These are phyloP conservation scores for Porphyrio hochstetteri DNA, from an alignment of 2,113 vertebrate genomes.

Conservation along the genomic window DNA sequence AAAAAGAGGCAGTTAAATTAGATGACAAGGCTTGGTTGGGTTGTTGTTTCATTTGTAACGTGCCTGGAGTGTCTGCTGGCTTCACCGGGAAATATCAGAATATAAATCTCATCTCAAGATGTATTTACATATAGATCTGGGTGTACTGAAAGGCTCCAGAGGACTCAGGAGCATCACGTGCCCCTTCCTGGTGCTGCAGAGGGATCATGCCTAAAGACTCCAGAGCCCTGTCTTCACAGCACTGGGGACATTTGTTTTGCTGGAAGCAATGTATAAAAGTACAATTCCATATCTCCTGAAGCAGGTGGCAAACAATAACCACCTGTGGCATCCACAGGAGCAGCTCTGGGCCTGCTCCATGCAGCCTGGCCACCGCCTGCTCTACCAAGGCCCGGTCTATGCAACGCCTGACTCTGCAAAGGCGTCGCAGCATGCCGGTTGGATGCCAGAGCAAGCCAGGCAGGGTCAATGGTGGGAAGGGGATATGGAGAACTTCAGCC, in stretches of 20 bases:
- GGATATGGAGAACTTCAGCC: neutral
- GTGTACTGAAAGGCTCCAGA: neutral
- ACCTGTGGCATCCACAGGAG: neutral
- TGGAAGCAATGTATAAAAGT: neutral
- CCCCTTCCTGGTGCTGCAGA: neutral
- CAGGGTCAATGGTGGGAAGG: neutral
- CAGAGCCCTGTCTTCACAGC: neutral
- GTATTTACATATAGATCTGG: neutral
- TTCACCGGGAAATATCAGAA: neutral
- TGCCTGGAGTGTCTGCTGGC: neutral
- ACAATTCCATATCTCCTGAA: neutral
- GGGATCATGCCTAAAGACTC: neutral
- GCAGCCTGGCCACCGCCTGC: neutral
- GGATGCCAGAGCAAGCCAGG: neutral
- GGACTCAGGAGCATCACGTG: neutral
- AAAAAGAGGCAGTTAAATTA: neutral
- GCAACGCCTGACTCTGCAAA: neutral
- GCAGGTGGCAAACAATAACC: neutral
- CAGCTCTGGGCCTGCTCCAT: neutral
- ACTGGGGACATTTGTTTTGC: neutral
- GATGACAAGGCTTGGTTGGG: neutral
- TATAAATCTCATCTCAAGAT: neutral
- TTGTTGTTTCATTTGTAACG: neutral
- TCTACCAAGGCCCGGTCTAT: fast-evolving
- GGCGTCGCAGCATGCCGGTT: fast-evolving